Evolutionary conservation across 35 echinoderm and acorn worm genomes (phyloP), one percentile per base, ranked within the genome.

Genomic region (Strongylocentrotus purpuratus): DNA sequence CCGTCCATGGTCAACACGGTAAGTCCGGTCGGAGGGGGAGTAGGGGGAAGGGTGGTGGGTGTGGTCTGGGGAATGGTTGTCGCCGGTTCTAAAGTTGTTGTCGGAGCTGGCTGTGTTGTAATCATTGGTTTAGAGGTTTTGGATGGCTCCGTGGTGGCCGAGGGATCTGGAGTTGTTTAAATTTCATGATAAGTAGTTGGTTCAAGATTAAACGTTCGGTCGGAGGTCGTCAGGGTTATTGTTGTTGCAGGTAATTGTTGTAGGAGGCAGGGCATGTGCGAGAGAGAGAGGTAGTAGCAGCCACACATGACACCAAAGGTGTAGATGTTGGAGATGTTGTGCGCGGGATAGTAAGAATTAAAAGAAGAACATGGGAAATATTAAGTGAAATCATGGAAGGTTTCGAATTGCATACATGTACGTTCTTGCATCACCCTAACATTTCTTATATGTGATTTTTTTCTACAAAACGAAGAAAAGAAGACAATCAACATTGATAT

Each of bases 21-120:
- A 7, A 98, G 32, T 59, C 94, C 94, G 5, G 65, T 92, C 31
- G 95, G 96, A 60, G 96, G 96, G 9, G 96, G 96, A 3, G 90
- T 58, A 22, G 65, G 65, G 7, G 65, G 65, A n/a, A 28, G 65
- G n/a, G 65, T 78, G 7, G 65, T 78, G 65, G 65, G 65, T 22
- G 65, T 78, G 65, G 65, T 78, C 65, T 22, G 18, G 4, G 86
- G 28, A 6, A 59, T 94, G 48, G 96, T 90, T 32, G 46, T 33
- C 2, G 55, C 7, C 25, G 65, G 65, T 28, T 78, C 65, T 78
- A n/a, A 28, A 6, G 25, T 78, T n/a, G 65, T 78, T 4, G 94
- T 97, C 2, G 65, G 86, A 7, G 65, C 91, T 58, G 95, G 86
- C 47, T 88, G 32, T 31, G 88, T 20, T 10, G 95, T 50, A 12